These are phyloP conservation scores for Gobio gobio DNA, from an alignment of 2,113 vertebrate genomes.

Conservation along the genomic window DNA sequence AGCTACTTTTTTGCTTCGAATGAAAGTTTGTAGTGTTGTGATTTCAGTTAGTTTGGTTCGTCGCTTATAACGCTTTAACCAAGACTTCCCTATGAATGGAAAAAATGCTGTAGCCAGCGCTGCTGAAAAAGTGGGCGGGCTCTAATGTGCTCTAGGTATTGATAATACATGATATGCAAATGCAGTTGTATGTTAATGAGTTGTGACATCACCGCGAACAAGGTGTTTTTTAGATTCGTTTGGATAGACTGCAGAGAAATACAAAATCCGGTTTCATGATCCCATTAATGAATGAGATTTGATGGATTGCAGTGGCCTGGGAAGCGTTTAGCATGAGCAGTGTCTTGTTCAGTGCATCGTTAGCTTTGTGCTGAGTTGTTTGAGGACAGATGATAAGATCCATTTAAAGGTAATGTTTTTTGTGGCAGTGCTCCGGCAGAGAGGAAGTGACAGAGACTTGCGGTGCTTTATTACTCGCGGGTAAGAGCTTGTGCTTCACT, in stretches of 20 bases:
- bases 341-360: background rate
- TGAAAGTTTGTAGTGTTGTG: too few species aligned
- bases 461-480: conserved; percentile 71
- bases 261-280: background rate
- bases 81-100: too few species aligned
- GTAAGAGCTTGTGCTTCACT: conserved; percentile 70
- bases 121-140: too few species aligned
- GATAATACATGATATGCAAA: too few species aligned
- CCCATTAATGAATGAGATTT: background rate
- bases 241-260: background rate
- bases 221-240: too few species aligned
- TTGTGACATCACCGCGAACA: background rate
- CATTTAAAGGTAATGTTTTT: conserved; percentile 71
- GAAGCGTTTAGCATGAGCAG: background rate
- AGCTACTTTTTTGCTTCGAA: too few species aligned
- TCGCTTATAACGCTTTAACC: too few species aligned
- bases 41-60: too few species aligned
- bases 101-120: too few species aligned
- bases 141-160: too few species aligned
- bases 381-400: conserved; percentile 49
- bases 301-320: background rate
- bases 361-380: background rate
- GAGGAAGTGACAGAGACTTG: conserved; percentile 74
- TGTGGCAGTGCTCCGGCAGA: conserved; percentile 50
- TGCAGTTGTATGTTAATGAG: background rate